Base-by-base conservation (phyloP, 2,888 invertebrate genomes). In the Pilophorus perplexus region DNA sequence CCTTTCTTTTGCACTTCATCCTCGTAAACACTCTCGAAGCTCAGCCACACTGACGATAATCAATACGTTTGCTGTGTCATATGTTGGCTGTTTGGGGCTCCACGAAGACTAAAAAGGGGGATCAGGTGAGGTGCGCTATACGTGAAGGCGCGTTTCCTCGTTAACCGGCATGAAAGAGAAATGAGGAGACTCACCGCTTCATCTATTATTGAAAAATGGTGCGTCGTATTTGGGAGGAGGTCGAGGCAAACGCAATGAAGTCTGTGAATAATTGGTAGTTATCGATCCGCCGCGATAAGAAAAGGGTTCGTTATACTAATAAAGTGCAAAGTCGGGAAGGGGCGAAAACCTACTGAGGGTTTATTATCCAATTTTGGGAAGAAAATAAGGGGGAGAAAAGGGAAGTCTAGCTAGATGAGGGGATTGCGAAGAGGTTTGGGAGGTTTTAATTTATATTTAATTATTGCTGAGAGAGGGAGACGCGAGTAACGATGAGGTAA, bases 341-440 rank as follows among this genome's bases (percentile, higher is more conserved):
- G 64, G 64, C 8, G 42, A 46, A 64, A 64, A 67, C 67, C 52
- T 54, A 38, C 64, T 28, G 64, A 66, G 68, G 68, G 64, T 68
- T 68, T 68, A 68, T 68, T 68, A 68, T 68, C 68, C 68, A 68
- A 68, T 68, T 68, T 68, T 54, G 46, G 48, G 64, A 23, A n/a
- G 23, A 42, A 52, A 59, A 23, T 20, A 42, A 27, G 22, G 16
- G 38, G 28, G 22, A 28, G 3, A 12, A 18, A 48, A 25, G 48
- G 20, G 20, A 16, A 33, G 14, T 5, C 18, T 5, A 23, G 27
- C 12, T 14, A 14, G n/a, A n/a, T 3, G 22, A 25, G 23, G 6
- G 16, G 48, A 48, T 3, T 22, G 20, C 10, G 48, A 33, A 20
- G 20, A 38, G 55, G 23, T 14, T 33, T n/a, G n/a, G n/a, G 23